Conservation (phyloP, 2,888 invertebrate genomes). For the Apodemia mormo region DNA sequence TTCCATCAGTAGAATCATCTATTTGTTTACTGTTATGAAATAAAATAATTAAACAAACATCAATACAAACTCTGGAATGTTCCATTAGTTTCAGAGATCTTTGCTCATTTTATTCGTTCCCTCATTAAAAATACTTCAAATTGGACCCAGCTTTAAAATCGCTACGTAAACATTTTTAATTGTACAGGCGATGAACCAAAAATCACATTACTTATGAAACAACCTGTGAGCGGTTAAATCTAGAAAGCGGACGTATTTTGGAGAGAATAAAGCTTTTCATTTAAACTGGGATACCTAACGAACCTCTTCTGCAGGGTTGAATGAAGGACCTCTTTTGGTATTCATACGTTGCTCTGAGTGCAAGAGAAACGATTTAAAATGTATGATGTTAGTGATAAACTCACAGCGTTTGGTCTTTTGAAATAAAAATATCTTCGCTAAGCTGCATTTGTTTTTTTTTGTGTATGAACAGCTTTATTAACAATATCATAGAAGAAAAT, state of each 20-base stretch:
- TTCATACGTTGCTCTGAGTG: slow-evolving; percentile 57
- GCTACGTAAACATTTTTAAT: not conserved
- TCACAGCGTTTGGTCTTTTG: not conserved
- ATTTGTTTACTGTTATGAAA: too few relatives aligned
- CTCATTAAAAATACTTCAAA: too few relatives aligned
- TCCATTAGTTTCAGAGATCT: too few relatives aligned
- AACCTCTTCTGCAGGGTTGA: slow-evolving; percentile 59
- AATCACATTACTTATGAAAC: slow-evolving; percentile 10
- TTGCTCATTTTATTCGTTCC: too few relatives aligned
- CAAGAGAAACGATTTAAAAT: slow-evolving; percentile 15
- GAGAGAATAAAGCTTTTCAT: slow-evolving; percentile 27
- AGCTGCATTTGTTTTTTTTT: too few relatives aligned
- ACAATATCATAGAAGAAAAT: too few relatives aligned
- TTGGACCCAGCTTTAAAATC: too few relatives aligned
- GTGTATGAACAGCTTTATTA: too few relatives aligned
- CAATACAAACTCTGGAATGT: too few relatives aligned
- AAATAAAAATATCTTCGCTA: not conserved
- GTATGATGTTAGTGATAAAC: not conserved
- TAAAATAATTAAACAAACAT: too few relatives aligned
- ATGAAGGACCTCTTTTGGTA: slow-evolving; percentile 67
- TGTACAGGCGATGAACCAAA: not conserved
- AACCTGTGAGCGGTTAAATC: not conserved
- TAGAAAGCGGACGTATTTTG: slow-evolving; percentile 13
- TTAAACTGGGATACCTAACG: slow-evolving; percentile 55
- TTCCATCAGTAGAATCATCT: too few relatives aligned